phyloP scores from a whole-genome alignment of 2,113 vertebrate species.

The Platichthys flesus region DNA sequence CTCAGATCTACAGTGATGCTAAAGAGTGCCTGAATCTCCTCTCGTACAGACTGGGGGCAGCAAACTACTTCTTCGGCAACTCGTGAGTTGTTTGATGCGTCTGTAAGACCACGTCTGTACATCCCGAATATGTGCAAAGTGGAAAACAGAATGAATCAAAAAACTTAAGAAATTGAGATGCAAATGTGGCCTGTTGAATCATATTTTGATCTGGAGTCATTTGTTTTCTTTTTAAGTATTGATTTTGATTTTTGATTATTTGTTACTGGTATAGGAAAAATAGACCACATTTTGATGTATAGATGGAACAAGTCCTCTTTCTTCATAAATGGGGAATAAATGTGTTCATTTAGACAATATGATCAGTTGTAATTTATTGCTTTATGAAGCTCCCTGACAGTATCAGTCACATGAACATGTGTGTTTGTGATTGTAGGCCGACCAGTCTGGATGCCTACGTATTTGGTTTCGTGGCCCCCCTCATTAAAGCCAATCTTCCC shows the following conservation, averaged over 20 bases:
- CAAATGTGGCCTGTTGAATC: neutral
- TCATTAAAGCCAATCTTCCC: constrained; percentile 91
- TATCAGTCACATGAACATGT: neutral
- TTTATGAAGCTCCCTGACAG: neutral
- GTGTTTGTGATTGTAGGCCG: constrained; percentile 82
- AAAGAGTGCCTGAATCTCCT: constrained; percentile 98
- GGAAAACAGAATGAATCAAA: neutral
- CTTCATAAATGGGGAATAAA: neutral
- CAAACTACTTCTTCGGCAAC: constrained; percentile 94
- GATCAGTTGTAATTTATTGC: too few species aligned
- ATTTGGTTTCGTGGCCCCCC: constrained; percentile 93
- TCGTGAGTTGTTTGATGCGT: constrained; percentile 82
- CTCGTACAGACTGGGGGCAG: constrained; percentile 92
- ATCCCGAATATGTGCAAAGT: neutral
- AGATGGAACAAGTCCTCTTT: neutral
- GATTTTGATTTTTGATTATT: too few species aligned
- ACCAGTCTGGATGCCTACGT: constrained; percentile 96
- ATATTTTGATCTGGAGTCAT: neutral
- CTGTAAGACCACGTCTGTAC: neutral
- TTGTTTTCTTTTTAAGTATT: neutral
- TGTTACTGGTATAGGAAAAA: too few species aligned
- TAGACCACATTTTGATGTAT: neutral
- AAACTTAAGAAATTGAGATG: neutral
- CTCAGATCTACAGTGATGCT: constrained; percentile 96
- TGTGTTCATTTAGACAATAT: too few species aligned